A percentile compares a stretch with the other conserved stretches of the same genome.
Conservation (phyloP, 2,888 invertebrate species). For the Mythimna albipuncta region DNA sequence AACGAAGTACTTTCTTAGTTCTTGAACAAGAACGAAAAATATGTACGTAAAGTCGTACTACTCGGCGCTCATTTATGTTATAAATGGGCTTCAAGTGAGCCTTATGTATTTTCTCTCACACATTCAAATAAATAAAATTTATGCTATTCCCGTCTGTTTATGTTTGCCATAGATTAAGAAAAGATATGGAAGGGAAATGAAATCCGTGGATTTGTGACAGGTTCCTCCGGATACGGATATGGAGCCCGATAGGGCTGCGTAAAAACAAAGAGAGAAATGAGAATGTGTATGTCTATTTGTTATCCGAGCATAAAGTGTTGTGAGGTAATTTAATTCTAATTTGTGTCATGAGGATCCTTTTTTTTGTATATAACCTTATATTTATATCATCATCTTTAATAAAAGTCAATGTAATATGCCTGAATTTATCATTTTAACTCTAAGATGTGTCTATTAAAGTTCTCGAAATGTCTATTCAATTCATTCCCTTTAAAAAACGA, state of each 20-base stretch:
- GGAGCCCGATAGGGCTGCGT: too few species aligned
- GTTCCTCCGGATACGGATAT: background rate
- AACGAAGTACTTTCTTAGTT: constrained; percentile 33
- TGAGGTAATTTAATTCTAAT: background rate
- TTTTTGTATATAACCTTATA: too few species aligned
- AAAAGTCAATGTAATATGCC: too few species aligned
- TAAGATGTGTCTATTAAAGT: background rate
- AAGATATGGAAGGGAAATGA: constrained; percentile 27
- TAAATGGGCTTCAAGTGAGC: constrained; percentile 46
- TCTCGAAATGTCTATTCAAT: background rate
- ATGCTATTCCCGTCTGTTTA: constrained; percentile 15
- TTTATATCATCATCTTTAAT: too few species aligned
- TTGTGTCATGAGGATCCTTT: too few species aligned
- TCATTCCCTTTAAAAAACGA: too few species aligned
- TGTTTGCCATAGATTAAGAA: constrained; percentile 39
- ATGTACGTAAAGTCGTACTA: constrained; percentile 41
- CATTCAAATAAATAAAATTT: constrained; percentile 52
- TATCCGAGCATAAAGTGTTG: background rate
- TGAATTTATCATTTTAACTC: background rate
- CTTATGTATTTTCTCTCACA: constrained; percentile 37
- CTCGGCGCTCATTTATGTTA: constrained; percentile 35
- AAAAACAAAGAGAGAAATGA: background rate
- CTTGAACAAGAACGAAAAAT: constrained; percentile 36
- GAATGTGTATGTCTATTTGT: constrained; percentile 4
- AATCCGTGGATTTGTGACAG: constrained; percentile 36